Evolutionary conservation across 2,113 vertebrate genomes (phyloP).

Genomic region (Poicephalus gulielmi): DNA sequence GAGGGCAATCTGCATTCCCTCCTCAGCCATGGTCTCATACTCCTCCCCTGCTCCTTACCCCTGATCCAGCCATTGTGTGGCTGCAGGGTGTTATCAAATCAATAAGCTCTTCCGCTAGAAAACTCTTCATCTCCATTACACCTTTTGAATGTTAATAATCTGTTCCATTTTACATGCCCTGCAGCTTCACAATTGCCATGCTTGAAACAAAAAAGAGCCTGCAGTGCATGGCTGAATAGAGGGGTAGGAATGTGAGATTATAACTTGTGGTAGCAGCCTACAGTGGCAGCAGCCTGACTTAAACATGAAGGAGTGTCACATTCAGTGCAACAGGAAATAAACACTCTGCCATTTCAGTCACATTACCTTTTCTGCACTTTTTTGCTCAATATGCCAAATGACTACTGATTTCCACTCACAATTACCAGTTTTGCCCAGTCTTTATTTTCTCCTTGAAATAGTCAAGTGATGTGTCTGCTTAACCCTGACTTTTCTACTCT

Average conservation of each 20-base stretch:
- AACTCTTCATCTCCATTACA: background rate
- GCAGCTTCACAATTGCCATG: background rate
- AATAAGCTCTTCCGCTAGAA: background rate
- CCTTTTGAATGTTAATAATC: background rate
- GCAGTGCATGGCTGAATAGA: background rate
- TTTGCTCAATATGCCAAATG: background rate
- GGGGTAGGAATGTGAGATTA: background rate
- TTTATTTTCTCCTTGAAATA: background rate
- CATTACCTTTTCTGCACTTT: background rate
- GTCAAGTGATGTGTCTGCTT: background rate
- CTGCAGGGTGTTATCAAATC: background rate
- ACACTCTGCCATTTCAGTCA: background rate
- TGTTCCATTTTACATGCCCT: background rate
- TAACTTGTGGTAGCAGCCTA: background rate
- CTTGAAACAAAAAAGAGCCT: background rate
- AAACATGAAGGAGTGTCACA: rapidly evolving
- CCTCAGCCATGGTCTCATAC: background rate
- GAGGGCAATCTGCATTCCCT: background rate
- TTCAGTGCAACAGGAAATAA: background rate
- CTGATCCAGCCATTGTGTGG: background rate
- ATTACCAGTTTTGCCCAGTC: background rate
- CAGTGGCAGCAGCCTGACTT: background rate
- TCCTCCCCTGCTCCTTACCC: background rate
- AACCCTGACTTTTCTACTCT: background rate
- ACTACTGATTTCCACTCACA: background rate